Percentiles rank a stretch among this genome's conserved stretches.
Conservation (phyloP, 1,140 invertebrate genomes). For the Drusus annulatus region DNA sequence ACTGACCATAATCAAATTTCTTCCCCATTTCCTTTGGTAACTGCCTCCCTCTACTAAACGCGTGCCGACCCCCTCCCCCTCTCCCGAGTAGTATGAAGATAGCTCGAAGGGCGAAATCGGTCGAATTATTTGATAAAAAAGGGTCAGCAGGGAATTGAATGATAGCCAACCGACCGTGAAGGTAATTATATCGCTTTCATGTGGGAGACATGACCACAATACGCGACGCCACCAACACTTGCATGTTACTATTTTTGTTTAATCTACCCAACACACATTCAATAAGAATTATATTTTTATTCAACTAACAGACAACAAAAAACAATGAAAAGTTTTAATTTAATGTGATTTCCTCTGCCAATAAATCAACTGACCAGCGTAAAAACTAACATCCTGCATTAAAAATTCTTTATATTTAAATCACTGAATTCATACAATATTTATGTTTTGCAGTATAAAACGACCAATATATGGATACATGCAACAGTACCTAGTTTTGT, state of each 20-base stretch:
- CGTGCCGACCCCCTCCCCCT: conserved; percentile 14
- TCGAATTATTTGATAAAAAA: conserved; percentile 56
- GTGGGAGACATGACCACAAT: conserved; percentile 39
- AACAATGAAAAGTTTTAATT: too few relatives aligned
- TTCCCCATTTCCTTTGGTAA: background rate
- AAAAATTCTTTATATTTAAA: too few relatives aligned
- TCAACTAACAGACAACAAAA: background rate
- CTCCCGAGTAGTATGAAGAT: too few relatives aligned
- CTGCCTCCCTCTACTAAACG: conserved; percentile 32
- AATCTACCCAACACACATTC: background rate
- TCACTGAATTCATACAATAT: too few relatives aligned
- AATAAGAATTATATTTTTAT: background rate
- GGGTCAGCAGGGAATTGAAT: conserved; percentile 51
- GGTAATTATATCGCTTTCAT: conserved; percentile 56
- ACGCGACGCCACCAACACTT: conserved; percentile 23
- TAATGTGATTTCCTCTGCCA: too few relatives aligned
- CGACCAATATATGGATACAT: too few relatives aligned
- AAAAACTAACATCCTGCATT: too few relatives aligned
- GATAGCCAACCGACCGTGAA: conserved; percentile 46
- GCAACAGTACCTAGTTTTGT: too few relatives aligned
- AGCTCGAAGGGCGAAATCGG: background rate
- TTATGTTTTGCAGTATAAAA: too few relatives aligned
- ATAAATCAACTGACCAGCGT: too few relatives aligned
- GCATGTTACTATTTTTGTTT: background rate
- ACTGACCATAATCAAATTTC: conserved; percentile 13